Evolutionary conservation across 2,797 vertebrate genomes (phyloP).

Genomic region (Brotula barbata): DNA sequence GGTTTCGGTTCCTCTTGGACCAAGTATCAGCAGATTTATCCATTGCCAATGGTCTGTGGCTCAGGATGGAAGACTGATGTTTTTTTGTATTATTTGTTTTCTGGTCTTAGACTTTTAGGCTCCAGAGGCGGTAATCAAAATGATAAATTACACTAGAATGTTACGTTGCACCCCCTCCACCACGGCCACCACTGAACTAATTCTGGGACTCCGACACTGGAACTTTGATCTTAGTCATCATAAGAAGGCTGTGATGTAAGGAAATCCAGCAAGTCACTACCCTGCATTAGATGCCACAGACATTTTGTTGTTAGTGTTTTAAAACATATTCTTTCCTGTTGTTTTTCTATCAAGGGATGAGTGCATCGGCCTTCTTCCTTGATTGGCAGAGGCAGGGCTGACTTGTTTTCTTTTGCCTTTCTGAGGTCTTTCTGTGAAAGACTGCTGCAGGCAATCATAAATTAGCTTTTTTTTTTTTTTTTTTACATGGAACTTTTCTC

Average conservation of each 20-base stretch:
- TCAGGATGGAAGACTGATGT: neutral
- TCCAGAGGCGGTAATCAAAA: too few relatives aligned
- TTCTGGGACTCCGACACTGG: constrained; percentile 14
- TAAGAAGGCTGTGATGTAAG: constrained; percentile 21
- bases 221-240: constrained; percentile 30
- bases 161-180: too few relatives aligned
- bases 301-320: constrained; percentile 51
- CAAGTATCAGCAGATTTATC: constrained; percentile 28
- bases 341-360: constrained; percentile 52
- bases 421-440: constrained; percentile 84
- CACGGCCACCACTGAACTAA: too few relatives aligned
- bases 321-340: constrained; percentile 8
- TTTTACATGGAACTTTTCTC: constrained; percentile 70
- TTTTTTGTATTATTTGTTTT: too few relatives aligned
- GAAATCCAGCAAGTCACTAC: constrained; percentile 23
- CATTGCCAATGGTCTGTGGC: neutral
- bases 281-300: constrained; percentile 46
- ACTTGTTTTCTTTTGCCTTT: constrained; percentile 74
- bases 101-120: too few relatives aligned
- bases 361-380: constrained; percentile 50
- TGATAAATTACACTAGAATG: too few relatives aligned
- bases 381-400: constrained; percentile 67
- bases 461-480: constrained; percentile 59
- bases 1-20: constrained; percentile 17
- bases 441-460: constrained; percentile 67